phyloP scores from a whole-genome alignment of 2,888 invertebrate species.

The Mesochorus sp. region DNA sequence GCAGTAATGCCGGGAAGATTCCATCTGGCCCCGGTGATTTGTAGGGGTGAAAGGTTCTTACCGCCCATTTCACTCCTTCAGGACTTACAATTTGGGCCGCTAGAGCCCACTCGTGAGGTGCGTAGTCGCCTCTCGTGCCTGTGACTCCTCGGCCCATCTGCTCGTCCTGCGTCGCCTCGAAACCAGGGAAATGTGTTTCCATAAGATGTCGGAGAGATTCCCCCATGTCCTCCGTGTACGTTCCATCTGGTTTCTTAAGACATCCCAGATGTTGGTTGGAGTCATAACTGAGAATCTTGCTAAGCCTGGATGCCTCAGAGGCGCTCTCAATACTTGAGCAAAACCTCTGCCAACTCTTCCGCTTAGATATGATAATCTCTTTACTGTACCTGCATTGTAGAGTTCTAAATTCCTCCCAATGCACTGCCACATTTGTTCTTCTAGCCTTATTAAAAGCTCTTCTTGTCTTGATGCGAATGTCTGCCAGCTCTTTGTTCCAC shows the following conservation, averaged over 20 bases:
- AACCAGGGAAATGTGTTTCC: background rate
- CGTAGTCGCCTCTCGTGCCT: background rate
- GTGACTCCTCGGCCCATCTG: background rate
- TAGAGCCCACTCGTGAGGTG: background rate
- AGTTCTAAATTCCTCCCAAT: background rate
- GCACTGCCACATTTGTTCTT: background rate
- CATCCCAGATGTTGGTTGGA: background rate
- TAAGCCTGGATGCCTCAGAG: background rate
- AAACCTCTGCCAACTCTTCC: background rate
- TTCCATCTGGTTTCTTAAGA: slow-evolving; percentile 12
- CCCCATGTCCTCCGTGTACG: background rate
- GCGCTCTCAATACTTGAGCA: background rate
- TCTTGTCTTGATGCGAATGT: background rate
- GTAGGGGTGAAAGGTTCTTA: background rate
- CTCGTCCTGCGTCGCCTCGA: too few relatives aligned
- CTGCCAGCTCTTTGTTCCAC: background rate
- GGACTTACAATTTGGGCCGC: background rate
- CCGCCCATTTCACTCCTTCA: slow-evolving; percentile 26
- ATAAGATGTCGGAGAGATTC: slow-evolving; percentile 24
- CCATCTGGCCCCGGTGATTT: slow-evolving; percentile 25
- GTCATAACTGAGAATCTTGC: slow-evolving; percentile 3
- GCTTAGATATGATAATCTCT: background rate
- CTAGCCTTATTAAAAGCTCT: background rate
- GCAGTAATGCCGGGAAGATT: slow-evolving; percentile 38
- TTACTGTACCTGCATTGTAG: background rate